Evolutionary conservation across 1,140 invertebrate species (phyloP), one percentile per base, ranked within the genome.

Genomic region (Drosophila baimaii): DNA sequence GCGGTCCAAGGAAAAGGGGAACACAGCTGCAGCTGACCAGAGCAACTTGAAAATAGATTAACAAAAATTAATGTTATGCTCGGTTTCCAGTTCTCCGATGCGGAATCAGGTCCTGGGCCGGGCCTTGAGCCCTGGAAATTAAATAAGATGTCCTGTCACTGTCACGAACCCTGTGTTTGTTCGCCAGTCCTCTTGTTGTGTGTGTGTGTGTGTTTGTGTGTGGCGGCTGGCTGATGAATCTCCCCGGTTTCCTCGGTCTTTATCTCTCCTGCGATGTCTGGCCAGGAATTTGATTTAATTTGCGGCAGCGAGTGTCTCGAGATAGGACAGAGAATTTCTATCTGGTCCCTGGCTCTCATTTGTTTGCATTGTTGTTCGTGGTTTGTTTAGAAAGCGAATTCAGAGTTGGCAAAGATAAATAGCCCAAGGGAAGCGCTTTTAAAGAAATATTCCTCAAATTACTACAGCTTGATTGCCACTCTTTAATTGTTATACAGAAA

Each of bases 121-220:
- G 19, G 17, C 64, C 23, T 52, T 33, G 68, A 83, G 76, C 21
- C 29, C 35, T 65, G 80, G 57, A 81, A 88, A 88, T 88, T 89
- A 89, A 89, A 89, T 88, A 84, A 89, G 84, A 89, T 89, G 76
- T 88, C 76, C 84, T 80, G 84, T 89, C 84, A 83, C 77, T 77
- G 80, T 84, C 76, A 88, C 56, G 65, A 51, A 65, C 19, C 31
- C 71, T 19, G 29, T 56, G n/a, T 68, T 44, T 71, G 25, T 69
- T 17, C 61, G 13, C 37, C 29, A 58, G 31, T 58, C 27, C 27
- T 41, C 17, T 21, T 12, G 43, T 5, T 57, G 23, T 63, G 23
- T 63, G 49, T 47, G 23, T 27, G 46, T n/a, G 15, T 62, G 55
- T 70, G 39, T 66, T 49, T 59, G 41, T 37, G 46, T 79, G 70